These are phyloP conservation scores for Dipus sagitta DNA, from an alignment of 2,797 vertebrate genomes.

Conservation along the genomic window DNA sequence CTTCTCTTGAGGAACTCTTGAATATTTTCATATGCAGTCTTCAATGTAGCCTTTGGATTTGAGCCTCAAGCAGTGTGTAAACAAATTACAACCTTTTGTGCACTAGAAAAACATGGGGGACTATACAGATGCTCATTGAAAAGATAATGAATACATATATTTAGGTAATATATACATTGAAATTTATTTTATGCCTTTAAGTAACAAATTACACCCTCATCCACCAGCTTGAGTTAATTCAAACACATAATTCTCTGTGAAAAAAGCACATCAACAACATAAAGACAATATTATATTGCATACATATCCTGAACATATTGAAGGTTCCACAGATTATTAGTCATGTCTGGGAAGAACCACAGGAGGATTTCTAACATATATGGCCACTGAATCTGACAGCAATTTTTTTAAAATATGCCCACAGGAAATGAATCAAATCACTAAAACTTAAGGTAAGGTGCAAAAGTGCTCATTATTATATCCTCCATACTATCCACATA, in stretches of 20 bases:
- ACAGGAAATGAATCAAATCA: no score
- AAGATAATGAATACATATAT: background rate
- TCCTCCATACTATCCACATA: background rate
- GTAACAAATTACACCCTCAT: fast-evolving
- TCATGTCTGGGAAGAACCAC: no score
- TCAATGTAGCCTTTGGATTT: background rate
- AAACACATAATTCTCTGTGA: background rate
- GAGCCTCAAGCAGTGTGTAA: background rate
- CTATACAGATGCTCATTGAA: background rate
- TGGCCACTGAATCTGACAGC: no score
- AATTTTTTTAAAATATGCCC: background rate
- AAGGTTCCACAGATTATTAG: background rate
- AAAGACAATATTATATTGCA: no score
- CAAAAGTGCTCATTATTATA: background rate
- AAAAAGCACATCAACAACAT: background rate
- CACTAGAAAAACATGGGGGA: no score
- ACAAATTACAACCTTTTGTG: background rate
- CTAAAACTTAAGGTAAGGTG: background rate
- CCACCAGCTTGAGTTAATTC: background rate
- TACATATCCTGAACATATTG: background rate
- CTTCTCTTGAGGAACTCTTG: background rate
- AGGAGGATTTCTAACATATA: fast-evolving
- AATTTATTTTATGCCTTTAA: background rate
- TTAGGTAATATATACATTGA: background rate
- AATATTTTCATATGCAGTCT: background rate